Conservation (phyloP, 2,113 vertebrate species). For the Brachyhypopomus occidentalis region DNA sequence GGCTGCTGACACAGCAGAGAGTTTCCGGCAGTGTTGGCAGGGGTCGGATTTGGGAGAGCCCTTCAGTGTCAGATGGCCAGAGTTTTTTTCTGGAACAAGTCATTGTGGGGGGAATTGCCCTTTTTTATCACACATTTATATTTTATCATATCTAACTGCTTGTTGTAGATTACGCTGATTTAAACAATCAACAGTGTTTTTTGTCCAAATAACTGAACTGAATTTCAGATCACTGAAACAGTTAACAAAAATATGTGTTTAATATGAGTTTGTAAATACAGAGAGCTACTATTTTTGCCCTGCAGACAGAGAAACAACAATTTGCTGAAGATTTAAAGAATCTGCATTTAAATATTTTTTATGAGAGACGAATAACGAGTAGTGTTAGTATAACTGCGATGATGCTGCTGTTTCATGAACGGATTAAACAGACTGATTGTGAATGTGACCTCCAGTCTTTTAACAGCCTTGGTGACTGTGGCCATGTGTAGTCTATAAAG, state of each 20-base stretch:
- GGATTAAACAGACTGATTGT: conserved; percentile 42
- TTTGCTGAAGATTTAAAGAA: conserved; percentile 59
- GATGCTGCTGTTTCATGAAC: conserved; percentile 39
- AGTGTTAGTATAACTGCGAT: conserved; percentile 54
- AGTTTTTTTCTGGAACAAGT: conserved; percentile 48
- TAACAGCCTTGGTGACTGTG: too few relatives aligned
- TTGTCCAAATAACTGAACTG: background rate
- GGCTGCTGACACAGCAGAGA: conserved; percentile 41
- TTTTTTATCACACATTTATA: conserved; percentile 30
- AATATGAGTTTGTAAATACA: background rate
- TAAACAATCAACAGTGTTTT: conserved; percentile 12
- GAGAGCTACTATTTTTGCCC: conserved; percentile 47
- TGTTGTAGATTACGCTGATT: background rate
- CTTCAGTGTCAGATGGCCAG: conserved; percentile 54
- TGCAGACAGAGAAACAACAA: conserved; percentile 58
- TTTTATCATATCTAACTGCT: conserved; percentile 21
- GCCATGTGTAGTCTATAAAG: background rate
- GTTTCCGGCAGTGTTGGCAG: conserved; percentile 42
- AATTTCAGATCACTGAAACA: too few relatives aligned
- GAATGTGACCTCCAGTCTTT: too few relatives aligned
- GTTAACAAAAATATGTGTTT: background rate
- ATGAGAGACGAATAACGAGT: conserved; percentile 52
- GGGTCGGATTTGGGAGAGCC: conserved; percentile 50
- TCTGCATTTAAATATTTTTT: conserved; percentile 66
- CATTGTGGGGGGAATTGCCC: conserved; percentile 26